A percentile compares a stretch with the other conserved stretches of the same genome.
These are phyloP conservation scores for Caenorhabditis sp. DNA, from an alignment of 2,888 invertebrate genomes.

Conservation along the genomic window DNA sequence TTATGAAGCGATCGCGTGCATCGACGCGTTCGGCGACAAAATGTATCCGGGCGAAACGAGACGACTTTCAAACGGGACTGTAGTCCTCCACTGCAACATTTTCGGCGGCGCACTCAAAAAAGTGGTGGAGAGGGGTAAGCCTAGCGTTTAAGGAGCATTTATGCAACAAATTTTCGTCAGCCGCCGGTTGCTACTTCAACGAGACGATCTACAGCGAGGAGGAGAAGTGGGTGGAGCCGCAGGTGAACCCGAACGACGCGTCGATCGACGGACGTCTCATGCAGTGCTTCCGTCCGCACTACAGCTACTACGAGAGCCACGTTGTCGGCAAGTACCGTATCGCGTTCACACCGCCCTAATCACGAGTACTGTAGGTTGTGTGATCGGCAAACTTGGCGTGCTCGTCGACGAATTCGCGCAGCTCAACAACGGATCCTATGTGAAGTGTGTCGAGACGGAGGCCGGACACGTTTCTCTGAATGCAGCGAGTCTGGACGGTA, in stretches of 20 bases:
- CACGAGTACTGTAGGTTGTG: conserved; percentile 51
- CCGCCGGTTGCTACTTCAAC: conserved; percentile 69
- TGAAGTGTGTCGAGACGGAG: conserved; percentile 61
- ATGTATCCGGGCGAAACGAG: conserved; percentile 65
- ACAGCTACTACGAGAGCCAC: conserved; percentile 67
- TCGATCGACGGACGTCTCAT: conserved; percentile 52
- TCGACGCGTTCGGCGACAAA: conserved; percentile 59
- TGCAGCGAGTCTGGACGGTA: conserved; percentile 52
- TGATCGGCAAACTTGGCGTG: conserved; percentile 60
- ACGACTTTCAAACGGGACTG: conserved; percentile 63
- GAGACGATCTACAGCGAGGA: conserved; percentile 64
- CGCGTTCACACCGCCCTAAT: too few species aligned
- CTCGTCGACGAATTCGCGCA: conserved; percentile 61
- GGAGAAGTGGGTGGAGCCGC: conserved; percentile 66
- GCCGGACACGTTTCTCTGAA: conserved; percentile 53
- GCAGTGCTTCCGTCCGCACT: conserved; percentile 71
- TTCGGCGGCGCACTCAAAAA: conserved; percentile 67
- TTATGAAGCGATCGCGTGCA: conserved; percentile 67
- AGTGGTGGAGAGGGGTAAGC: conserved; percentile 61
- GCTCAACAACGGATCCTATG: conserved; percentile 52
- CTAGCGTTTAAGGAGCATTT: too few species aligned
- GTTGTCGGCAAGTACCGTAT: conserved; percentile 56
- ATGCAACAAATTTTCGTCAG: conserved; percentile 18
- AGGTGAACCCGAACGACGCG: conserved; percentile 9
- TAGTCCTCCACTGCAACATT: conserved; percentile 63